Evolutionary conservation across 2,888 invertebrate genomes (phyloP), one percentile per base, ranked within the genome.

Genomic region (Spicauda simplicius): DNA sequence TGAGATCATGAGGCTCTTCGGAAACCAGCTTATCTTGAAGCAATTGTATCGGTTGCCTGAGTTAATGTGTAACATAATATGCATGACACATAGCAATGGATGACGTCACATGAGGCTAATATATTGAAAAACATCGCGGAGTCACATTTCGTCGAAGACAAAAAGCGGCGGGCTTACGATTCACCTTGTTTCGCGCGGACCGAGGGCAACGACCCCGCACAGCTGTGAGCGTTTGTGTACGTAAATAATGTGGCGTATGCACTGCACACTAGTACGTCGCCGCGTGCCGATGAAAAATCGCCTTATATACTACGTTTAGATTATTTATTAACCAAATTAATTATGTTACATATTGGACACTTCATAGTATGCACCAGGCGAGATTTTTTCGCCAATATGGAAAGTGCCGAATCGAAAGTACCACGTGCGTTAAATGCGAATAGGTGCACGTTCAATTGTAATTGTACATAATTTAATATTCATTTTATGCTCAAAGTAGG

Each of bases 141-240:
- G 76, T 80, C 79, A 72, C 76, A 80, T 83, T 82, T 81, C 82
- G 66, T 45, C 76, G 76, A 76, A 82, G 79, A 85, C 83, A 87
- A 88, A 88, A 86, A 84, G 78, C 81, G 68, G 48, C 65, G 71
- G 69, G 69, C 71, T 80, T 80, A 80, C 86, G 83, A 86, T 87
- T 91, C 88, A 91, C 91, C 90, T 91, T 90, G 88, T 90, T 91
- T 89, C 84, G 87, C 85, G 83, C 83, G 82, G 70, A 77, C 75
- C 77, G 83, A 84, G 89, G 84, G 76, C 88, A 87, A 76, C 82
- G 88, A 90, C 90, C 91, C 78, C 77, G 69, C 85, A 84, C 91
- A 91, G 91, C 91, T 91, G 91, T 87, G 80, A 78, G 74, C 75
- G 76, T 72, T 73, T 71, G 72, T 74, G 75, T 81, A 79, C 81